phyloP scores from a whole-genome alignment of 1,140 invertebrate species.

The Uloborus diversus region DNA sequence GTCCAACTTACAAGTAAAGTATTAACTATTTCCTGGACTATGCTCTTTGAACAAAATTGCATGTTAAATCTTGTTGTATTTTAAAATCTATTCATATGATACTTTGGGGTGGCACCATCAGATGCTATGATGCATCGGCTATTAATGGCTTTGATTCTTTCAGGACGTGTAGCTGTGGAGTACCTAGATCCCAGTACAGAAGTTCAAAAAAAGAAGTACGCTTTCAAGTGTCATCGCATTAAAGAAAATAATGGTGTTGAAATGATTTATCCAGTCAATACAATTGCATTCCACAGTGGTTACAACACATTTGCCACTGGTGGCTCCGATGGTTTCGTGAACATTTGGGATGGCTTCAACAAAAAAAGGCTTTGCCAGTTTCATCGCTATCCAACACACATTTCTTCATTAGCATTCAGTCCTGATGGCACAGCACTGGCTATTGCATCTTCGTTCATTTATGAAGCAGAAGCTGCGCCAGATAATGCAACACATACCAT shows the following conservation, averaged over 20 bases:
- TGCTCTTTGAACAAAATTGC: too few species aligned
- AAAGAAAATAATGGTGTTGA: slow-evolving; percentile 81
- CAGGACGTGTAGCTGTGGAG: slow-evolving; percentile 89
- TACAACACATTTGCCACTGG: slow-evolving; percentile 99
- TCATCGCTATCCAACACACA: slow-evolving; percentile 94
- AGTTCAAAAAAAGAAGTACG: slow-evolving; percentile 98
- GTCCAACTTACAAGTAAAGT: too few species aligned
- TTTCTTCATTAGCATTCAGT: slow-evolving; percentile 92
- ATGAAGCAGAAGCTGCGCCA: slow-evolving; percentile 74
- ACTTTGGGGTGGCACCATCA: too few species aligned
- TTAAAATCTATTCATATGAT: too few species aligned
- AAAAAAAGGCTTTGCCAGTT: slow-evolving; percentile 98
- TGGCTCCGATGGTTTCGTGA: slow-evolving; percentile 97
- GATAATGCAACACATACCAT: slow-evolving; percentile 84
- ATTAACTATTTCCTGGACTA: too few species aligned
- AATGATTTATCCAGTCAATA: slow-evolving; percentile 97
- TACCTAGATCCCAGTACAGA: slow-evolving; percentile 95
- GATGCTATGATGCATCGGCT: too few species aligned
- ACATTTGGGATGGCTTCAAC: slow-evolving; percentile 99
- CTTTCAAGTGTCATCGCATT: slow-evolving; percentile 97
- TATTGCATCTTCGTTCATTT: slow-evolving; percentile 93
- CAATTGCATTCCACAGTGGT: slow-evolving; percentile 94
- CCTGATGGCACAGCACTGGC: slow-evolving; percentile 90
- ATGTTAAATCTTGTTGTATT: too few species aligned
- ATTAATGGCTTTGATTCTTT: slow-evolving; percentile 11